phyloP scores from a whole-genome alignment of 2,113 vertebrate genomes.

The Illadopsis cleaveri region DNA sequence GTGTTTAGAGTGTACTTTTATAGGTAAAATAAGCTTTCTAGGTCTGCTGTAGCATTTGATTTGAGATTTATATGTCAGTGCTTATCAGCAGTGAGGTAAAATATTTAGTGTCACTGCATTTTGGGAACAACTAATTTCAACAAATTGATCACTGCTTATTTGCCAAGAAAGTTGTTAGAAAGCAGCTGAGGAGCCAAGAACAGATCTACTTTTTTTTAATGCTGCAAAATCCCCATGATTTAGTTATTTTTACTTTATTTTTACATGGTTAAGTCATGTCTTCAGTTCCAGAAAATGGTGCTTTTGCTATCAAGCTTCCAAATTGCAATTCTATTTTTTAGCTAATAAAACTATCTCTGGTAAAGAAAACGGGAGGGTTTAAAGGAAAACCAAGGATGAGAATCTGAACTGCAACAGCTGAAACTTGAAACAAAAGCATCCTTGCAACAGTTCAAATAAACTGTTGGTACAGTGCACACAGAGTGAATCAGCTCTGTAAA shows the following conservation, averaged over 20 bases:
- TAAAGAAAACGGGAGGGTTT: slow-evolving; percentile 21
- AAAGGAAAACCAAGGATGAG: background rate
- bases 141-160: slow-evolving; percentile 28
- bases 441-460: background rate
- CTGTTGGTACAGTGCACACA: background rate
- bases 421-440: background rate
- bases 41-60: background rate
- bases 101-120: background rate
- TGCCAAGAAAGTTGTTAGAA: slow-evolving; percentile 34
- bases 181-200: background rate
- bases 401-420: background rate
- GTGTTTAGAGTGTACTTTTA: background rate
- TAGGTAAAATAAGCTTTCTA: background rate
- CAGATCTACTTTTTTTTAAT: slow-evolving; percentile 43
- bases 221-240: background rate
- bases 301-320: slow-evolving; percentile 42
- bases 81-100: background rate
- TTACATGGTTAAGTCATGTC: background rate
- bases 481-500: background rate
- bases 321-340: slow-evolving; percentile 13
- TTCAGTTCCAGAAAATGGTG: slow-evolving; percentile 33
- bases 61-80: background rate
- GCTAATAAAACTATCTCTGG: slow-evolving; percentile 25
- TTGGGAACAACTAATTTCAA: slow-evolving; percentile 29
- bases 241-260: background rate